Evolutionary conservation across 2,888 invertebrate species (phyloP), one percentile per base, ranked within the genome.

Genomic region (Tiphia femorata): DNA sequence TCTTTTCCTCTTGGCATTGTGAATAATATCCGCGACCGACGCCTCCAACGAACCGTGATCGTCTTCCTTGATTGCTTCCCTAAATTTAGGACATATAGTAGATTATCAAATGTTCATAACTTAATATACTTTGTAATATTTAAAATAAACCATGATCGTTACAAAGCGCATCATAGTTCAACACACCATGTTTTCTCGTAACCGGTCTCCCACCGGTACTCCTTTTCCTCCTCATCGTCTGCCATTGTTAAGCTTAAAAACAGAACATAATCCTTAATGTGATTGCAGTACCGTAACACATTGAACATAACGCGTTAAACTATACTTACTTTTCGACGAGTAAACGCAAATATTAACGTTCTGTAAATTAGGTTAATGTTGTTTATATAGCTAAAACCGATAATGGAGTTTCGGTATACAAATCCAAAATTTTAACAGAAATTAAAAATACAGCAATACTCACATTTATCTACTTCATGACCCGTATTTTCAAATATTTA

Each of bases 61-160:
- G 85, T 98, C 97, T 86, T 98, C 98, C 84, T 95, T 93, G 56
- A 99, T 92, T 14, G 95, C 96, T 84, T 98, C 98, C 95, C 95
- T 93, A 61, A 25, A 77, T 66, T n/a, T n/a, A n/a, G n/a, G n/a
- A n/a, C n/a, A 37, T 43, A 5, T 35, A 59, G 42, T 54, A 41
- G 4, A 6, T 6, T 17, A 8, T 38, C 16, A 10, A 37, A 2
- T 29, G 12, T 41, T 6, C 1, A 29, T 44, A 16, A 51, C 8
- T 49, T 20, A 20, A 27, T 17, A 27, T 20, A 12, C 10, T 23
- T 8, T 41, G 8, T 20, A 2, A 17, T 7, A 6, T 21, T 40
- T 40, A 20, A 37, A 29, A 35, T 30, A 29, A 38, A 42, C 27
- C 8, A 41, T 4, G 25, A n/a, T 4, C 6, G 20, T 6, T 37